These are phyloP conservation scores for Campaea margaritaria DNA, from an alignment of 2,888 invertebrate species.

Conservation along the genomic window DNA sequence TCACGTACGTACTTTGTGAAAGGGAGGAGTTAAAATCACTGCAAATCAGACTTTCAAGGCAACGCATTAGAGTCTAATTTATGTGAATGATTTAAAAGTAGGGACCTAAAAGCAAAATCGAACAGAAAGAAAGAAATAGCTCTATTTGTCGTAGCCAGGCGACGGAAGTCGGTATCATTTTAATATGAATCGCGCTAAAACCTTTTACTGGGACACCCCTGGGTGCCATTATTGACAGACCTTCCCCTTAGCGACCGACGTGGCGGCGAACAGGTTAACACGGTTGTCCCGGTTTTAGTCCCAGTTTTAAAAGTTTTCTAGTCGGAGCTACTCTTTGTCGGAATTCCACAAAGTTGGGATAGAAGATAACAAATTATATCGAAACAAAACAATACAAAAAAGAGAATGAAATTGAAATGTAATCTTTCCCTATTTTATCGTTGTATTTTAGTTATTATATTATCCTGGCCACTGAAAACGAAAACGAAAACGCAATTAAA, in stretches of 20 bases:
- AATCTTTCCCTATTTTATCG: too few relatives aligned
- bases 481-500: too few relatives aligned
- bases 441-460: too few relatives aligned
- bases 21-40: conserved; percentile 32
- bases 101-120: conserved; percentile 31
- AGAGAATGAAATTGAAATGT: too few relatives aligned
- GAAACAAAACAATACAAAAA: too few relatives aligned
- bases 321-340: too few relatives aligned
- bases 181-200: conserved; percentile 47
- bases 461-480: too few relatives aligned
- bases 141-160: conserved; percentile 31
- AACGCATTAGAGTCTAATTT: conserved; percentile 3
- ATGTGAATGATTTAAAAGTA: conserved; percentile 15
- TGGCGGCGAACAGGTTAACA: not conserved
- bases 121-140: conserved; percentile 32
- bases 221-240: conserved; percentile 37
- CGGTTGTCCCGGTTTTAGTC: not conserved
- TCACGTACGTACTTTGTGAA: conserved; percentile 49
- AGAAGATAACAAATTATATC: too few relatives aligned
- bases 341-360: not conserved
- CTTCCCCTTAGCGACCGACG: conserved; percentile 16
- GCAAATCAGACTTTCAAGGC: conserved; percentile 41
- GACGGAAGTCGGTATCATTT: conserved; percentile 40
- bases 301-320: conserved; percentile 2
- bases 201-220: conserved; percentile 38